phyloP scores from a whole-genome alignment of 2,797 vertebrate species.

The Falco cherrug region DNA sequence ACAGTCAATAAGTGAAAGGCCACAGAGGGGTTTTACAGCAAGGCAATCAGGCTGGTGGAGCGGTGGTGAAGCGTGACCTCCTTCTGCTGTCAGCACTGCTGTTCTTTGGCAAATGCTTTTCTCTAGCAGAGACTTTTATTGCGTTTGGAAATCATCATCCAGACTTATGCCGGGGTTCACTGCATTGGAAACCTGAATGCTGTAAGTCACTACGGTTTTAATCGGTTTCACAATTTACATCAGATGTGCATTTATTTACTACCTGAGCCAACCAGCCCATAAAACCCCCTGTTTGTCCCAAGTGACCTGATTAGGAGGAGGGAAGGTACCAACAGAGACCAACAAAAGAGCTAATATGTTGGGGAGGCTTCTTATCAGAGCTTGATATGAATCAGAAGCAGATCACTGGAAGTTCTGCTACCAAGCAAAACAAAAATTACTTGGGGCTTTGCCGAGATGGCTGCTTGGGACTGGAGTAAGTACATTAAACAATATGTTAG shows the following conservation, averaged over 20 bases:
- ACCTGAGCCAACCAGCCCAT: neutral
- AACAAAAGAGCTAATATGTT: neutral
- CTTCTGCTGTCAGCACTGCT: neutral
- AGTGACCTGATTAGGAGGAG: neutral
- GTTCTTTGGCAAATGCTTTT: neutral
- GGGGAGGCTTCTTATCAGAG: neutral
- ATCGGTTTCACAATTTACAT: neutral
- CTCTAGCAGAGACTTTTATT: neutral
- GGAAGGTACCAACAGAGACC: neutral
- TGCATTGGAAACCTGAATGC: neutral
- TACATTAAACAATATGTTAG: neutral
- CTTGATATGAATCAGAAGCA: neutral
- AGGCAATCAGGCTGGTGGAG: neutral
- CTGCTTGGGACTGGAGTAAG: neutral
- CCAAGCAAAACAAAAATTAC: neutral
- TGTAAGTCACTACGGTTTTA: neutral
- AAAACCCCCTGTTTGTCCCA: neutral
- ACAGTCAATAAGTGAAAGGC: neutral
- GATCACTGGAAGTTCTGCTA: neutral
- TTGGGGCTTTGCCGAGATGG: neutral
- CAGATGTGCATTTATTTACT: neutral
- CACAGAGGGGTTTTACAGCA: neutral
- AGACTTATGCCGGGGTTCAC: neutral
- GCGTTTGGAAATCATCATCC: neutral
- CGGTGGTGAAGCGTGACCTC: neutral